phyloP scores from a whole-genome alignment of 2,888 invertebrate species.

The Drosophila differens region DNA sequence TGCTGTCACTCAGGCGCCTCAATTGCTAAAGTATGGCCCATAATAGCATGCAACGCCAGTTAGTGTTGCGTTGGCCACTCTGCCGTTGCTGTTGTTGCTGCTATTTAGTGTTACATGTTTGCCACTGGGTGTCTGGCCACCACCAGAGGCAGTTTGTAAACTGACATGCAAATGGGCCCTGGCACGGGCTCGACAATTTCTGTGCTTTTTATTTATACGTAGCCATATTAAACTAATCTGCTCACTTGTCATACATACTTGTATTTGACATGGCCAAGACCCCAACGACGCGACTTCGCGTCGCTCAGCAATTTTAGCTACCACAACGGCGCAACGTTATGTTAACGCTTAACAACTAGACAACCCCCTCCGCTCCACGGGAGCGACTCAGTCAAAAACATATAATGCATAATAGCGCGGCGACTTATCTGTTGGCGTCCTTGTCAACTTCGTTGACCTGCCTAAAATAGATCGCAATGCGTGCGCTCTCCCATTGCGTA shows the following conservation, averaged over 20 bases:
- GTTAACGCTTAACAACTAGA: conserved; percentile 12
- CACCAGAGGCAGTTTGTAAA: conserved; percentile 19
- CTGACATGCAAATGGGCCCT: conserved; percentile 38
- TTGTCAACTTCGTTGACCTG: conserved; percentile 25
- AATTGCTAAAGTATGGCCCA: conserved; percentile 23
- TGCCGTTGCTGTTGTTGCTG: conserved; percentile 12
- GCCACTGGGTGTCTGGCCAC: conserved; percentile 27
- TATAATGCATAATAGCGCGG: conserved; percentile 29
- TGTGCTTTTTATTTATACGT: conserved; percentile 16
- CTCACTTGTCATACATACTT: conserved; percentile 31
- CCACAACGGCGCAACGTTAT: conserved; percentile 33
- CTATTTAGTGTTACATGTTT: conserved; percentile 10
- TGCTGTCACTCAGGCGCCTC: conserved; percentile 23
- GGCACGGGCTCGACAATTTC: conserved; percentile 13
- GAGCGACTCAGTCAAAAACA: conserved; percentile 4
- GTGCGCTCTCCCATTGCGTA: conserved; percentile 31
- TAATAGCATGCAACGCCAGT: conserved; percentile 19
- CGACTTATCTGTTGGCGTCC: conserved; percentile 33
- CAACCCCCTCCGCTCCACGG: conserved; percentile 1
- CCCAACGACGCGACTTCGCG: conserved; percentile 32
- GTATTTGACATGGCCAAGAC: conserved; percentile 57
- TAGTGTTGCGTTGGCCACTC: conserved; percentile 29
- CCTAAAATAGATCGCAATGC: conserved; percentile 31
- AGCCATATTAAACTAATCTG: conserved; percentile 30
- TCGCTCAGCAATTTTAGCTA: conserved; percentile 28